Evolutionary conservation across 2,113 vertebrate species (phyloP), one percentile per base, ranked within the genome.

Genomic region (Odontesthes bonariensis): DNA sequence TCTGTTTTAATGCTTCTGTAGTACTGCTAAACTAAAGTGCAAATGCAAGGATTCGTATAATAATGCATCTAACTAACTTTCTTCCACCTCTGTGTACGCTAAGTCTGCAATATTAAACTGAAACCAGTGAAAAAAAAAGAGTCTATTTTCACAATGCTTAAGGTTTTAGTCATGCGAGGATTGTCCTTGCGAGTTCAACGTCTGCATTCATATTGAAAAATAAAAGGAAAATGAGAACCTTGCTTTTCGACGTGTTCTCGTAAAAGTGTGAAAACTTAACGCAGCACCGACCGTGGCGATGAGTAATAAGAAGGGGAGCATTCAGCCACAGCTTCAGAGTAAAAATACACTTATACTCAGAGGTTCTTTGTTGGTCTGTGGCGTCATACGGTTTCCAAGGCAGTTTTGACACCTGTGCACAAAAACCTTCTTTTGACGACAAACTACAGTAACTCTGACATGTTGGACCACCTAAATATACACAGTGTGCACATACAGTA

Each of bases 311-410:
- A 42, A 27, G 27, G 14, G 53, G 32, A 75, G 40, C 74, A 23
- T 49, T 78, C 47, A 70, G 77, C 60, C 75, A 55, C 58, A 53
- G 60, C 27, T 51, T 11, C 23, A 12, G 14, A 58, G 75, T 79
- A 73, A 85, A 89, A 81, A 76, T 58, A 83, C 27, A 53, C 20
- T 23, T 73, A 82, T 77, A 70, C 83, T 90, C 68, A 65, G 74
- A 75, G 81, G 66, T 38, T 75, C 75, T 88, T 85, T 91, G 74
- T 89, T 66, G 20, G 59, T 31, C 3, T 59, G 51, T 79, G 79
- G 83, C 2, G 76, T 75, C 79, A 70, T 68, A 83, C 53, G 54
- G 73, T 88, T 90, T 88, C 87, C 87, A 89, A 79, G 81, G 75
- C 77, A 64, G 78, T 20, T 86, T 80, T 81, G 57, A 91, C 88